Percentiles rank a stretch among this genome's conserved stretches.
phyloP scores from a whole-genome alignment of 92 coral and sea anemone genomes.

The Paramuricea clavata region DNA sequence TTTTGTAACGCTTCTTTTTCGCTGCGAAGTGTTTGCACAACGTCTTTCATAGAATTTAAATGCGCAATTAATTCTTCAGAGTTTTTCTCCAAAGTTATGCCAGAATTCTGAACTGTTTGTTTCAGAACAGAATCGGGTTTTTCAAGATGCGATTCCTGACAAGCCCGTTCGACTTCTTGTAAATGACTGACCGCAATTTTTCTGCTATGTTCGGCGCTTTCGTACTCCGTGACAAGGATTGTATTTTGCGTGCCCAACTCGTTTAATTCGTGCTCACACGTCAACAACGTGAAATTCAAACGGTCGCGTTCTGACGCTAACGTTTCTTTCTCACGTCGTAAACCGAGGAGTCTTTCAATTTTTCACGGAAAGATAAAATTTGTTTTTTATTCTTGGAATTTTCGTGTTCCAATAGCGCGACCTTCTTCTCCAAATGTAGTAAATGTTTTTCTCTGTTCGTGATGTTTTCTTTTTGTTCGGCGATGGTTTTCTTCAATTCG shows the following conservation, averaged over 20 bases:
- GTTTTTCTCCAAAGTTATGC: too few species aligned
- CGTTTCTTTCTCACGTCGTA: slow-evolving; percentile 16
- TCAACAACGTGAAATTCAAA: slow-evolving; percentile 13
- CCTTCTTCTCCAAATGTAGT: slow-evolving; percentile 30
- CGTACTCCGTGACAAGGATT: slow-evolving; percentile 30
- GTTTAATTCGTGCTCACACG: slow-evolving; percentile 28
- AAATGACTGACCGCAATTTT: slow-evolving; percentile 39
- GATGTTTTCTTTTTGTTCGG: slow-evolving; percentile 19
- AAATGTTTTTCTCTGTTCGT: slow-evolving; percentile 33
- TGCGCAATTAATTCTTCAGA: not conserved
- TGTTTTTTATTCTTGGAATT: slow-evolving; percentile 25
- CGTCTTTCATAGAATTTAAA: slow-evolving; percentile 2
- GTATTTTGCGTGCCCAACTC: slow-evolving; percentile 34
- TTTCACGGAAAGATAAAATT: slow-evolving; percentile 29
- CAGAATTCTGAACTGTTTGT: not conserved
- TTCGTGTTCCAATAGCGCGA: slow-evolving; percentile 20
- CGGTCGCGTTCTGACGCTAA: slow-evolving; percentile 40
- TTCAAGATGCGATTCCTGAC: slow-evolving; percentile 6
- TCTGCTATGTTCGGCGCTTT: slow-evolving; percentile 31
- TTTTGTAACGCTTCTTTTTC: slow-evolving; percentile 23
- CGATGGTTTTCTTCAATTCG: slow-evolving; percentile 13
- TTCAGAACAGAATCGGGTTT: not conserved
- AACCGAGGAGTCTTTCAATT: slow-evolving; percentile 21
- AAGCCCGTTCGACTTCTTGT: slow-evolving; percentile 25
- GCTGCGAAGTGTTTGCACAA: slow-evolving; percentile 11